Evolutionary conservation across 2,113 vertebrate genomes (phyloP).

Genomic region (Nerophis ophidion): DNA sequence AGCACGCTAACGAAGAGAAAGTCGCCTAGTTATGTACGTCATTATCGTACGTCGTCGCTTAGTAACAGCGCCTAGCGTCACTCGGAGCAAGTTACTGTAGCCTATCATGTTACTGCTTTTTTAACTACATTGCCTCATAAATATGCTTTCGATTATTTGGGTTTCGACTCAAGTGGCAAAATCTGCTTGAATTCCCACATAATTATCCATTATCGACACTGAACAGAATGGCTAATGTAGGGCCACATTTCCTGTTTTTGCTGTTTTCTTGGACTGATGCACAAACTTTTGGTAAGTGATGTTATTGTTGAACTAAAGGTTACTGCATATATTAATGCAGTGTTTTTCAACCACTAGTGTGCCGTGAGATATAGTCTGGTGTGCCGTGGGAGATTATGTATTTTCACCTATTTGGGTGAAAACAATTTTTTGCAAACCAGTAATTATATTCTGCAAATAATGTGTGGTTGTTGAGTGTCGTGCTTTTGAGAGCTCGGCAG

Average conservation of each 20-base stretch:
- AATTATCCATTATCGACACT: not conserved
- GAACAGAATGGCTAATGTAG: slow-evolving; percentile 36
- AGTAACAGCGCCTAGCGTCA: not conserved
- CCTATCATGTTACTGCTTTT: not conserved
- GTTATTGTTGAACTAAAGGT: not conserved
- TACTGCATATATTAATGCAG: not conserved
- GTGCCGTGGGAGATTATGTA: too few species aligned
- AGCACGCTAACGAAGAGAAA: not conserved
- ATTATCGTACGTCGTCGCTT: not conserved
- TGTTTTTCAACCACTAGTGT: too few species aligned
- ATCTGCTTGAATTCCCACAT: not conserved
- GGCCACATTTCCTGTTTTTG: slow-evolving; percentile 12
- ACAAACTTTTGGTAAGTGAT: slow-evolving; percentile 58
- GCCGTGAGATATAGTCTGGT: too few species aligned
- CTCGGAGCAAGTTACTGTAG: not conserved
- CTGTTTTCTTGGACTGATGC: slow-evolving; percentile 23
- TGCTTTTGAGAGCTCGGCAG: too few species aligned
- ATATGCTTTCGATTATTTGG: not conserved
- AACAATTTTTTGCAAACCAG: too few species aligned
- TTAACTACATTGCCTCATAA: not conserved
- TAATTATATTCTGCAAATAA: too few species aligned
- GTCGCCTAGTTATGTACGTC: slow-evolving; percentile 3
- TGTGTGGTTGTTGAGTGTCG: too few species aligned
- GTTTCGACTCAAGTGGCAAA: not conserved
- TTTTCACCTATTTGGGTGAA: too few species aligned